Base-by-base conservation (phyloP, 2,888 invertebrate species). In the Limnephilus marmoratus region DNA sequence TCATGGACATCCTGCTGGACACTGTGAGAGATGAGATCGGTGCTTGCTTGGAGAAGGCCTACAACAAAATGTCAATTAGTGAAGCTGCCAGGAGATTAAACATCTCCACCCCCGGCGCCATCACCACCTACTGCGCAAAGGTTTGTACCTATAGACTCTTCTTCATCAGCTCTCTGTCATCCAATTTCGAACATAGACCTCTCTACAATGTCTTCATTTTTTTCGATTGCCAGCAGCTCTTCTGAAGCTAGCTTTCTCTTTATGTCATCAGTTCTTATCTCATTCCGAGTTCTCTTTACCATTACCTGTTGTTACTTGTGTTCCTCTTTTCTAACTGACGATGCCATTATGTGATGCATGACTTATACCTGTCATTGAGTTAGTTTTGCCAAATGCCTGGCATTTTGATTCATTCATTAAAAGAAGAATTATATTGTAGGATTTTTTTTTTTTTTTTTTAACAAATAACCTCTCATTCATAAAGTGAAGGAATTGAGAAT, bases 21-120 rank as follows among this genome's bases (percentile, higher is more conserved):
- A 99, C 99, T 0, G 99, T 99, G 68, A 97, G 99, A 88, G 98
- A 98, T 94, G 99, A 99, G 96, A 99, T 99, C 94, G 99, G 99
- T 0, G 98, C 98, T 0, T 99, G 99, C 95, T 98, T 99, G 95
- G 99, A 99, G 95, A 99, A 98, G 95, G 99, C 99, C 0, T 99
- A 99, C 95, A 98, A 98, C 93, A 98, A 98, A 95, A 98, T 99
- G 93, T 97, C 98, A 0, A 96, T 98, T 9, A 97, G 97, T 92
- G 99, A 99, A 95, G 99, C 99, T 2, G 98, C 98, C 0, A 97
- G 98, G 94, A 98, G 99, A 96, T 96, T 99, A 0, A 99, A 99
- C 95, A 96, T 99, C 90, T 96, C 97, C 81, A 97, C 97, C 37
- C 97, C 97, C 93, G 97, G 98, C 94, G 98, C 98, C 93, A 97